Base-by-base conservation (phyloP, 2,113 vertebrate genomes). In the Callipepla squamata region DNA sequence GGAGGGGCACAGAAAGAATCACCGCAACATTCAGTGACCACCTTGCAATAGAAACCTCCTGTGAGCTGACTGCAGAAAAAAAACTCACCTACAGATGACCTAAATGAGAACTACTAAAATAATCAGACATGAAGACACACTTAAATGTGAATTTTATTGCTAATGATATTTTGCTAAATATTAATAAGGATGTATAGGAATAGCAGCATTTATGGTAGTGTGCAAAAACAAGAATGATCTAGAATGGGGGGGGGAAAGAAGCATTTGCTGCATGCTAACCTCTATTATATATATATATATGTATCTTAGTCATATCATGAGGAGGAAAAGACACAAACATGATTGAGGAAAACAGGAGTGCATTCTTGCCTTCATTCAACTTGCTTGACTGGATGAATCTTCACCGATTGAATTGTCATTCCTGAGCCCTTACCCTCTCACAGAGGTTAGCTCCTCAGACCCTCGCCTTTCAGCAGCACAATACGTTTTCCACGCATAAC, bases 131-230 rank as follows among this genome's bases (percentile, higher is more conserved):
- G 28, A 62, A 79, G 50, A 34, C 7, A 61, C 57, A 68, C 59
- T 93, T 94, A 95, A 95, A 94, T 67, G 87, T 69, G 36, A 66
- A 89, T 94, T 97, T 97, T 97, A 96, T 97, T 95, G 63, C 38
- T 87, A 94, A 83, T 62, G 30, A 69, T 72, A 74, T 92, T 93
- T 96, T 90, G 84, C 66, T 91, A 84, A 88, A 96, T 97, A 97
- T 90, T 75, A 93, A 94, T 28, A 48, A 74, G 28, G 32, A 85
- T 65, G 66, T 30, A 28, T 5, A 91, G 40, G 80, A 93, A 90
- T 87, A 75, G 73, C 78, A 89, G 59, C 32, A 94, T 40, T 44
- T 63, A 90, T 69, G 77, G 80, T 30, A 83, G 38, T 63, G 23
- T 30, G 51, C 40, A 90, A 68, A 44, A 96, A 91, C 22, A 47